Conservation (phyloP, 2,888 invertebrate species). For the Drosophila emarginata region DNA sequence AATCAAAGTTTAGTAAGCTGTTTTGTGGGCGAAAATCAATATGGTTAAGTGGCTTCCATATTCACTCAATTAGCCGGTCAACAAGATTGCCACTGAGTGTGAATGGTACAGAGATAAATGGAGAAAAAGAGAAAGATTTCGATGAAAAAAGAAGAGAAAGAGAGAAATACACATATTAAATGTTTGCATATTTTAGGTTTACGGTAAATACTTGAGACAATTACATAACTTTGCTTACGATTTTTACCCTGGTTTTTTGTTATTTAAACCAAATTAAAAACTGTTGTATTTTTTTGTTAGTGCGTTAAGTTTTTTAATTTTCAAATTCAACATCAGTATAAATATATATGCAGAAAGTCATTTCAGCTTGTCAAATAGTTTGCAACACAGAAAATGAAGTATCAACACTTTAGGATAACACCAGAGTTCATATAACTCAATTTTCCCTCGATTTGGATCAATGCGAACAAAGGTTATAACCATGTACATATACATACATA, state of each 20-base stretch:
- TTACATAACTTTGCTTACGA: slow-evolving; percentile 47
- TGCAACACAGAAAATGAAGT: no score
- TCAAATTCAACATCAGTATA: neutral
- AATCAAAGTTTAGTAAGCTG: neutral
- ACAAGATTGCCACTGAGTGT: neutral
- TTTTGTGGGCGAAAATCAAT: slow-evolving; percentile 33
- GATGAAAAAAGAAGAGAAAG: neutral
- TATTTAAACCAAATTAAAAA: slow-evolving; percentile 60
- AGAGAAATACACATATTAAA: slow-evolving; percentile 24
- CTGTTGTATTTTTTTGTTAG: slow-evolving; percentile 18
- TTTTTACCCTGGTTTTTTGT: slow-evolving; percentile 43
- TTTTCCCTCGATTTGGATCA: no score
- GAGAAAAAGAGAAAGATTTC: neutral
- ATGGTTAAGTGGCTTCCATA: slow-evolving; percentile 12
- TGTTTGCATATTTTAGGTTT: slow-evolving; percentile 46
- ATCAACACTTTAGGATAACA: no score
- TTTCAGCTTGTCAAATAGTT: neutral
- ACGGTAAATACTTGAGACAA: slow-evolving; percentile 52
- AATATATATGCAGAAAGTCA: neutral
- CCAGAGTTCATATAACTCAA: no score
- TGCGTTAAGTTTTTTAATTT: slow-evolving; percentile 60
- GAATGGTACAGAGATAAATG: neutral
- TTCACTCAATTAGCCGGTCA: slow-evolving; percentile 40
- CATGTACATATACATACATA: no score
- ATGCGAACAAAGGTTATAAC: no score